Percentiles rank a stretch among this genome's conserved stretches.
These are phyloP conservation scores for Scrobipalpa costella DNA, from an alignment of 2,888 invertebrate genomes.

Conservation along the genomic window DNA sequence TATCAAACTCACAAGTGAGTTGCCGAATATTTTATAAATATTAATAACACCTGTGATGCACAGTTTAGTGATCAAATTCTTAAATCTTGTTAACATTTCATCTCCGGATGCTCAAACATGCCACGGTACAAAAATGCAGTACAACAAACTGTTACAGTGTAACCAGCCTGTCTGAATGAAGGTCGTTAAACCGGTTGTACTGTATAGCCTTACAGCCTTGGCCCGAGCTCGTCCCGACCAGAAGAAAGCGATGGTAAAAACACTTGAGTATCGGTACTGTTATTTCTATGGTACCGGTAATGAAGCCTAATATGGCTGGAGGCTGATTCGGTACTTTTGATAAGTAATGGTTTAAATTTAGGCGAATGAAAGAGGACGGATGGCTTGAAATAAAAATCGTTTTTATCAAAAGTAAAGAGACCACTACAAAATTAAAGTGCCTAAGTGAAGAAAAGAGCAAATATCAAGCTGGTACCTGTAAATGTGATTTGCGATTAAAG, in stretches of 20 bases:
- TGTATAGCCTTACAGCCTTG: not conserved
- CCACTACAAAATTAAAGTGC: no score
- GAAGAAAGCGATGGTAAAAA: slow-evolving; percentile 14
- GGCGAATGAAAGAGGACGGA: no score
- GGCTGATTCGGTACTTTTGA: not conserved
- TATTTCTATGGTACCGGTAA: slow-evolving; percentile 7
- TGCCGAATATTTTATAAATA: no score
- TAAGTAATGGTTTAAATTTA: no score
- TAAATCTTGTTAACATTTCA: not conserved
- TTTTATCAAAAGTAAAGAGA: no score
- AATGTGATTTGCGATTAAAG: no score
- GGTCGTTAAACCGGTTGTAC: slow-evolving; percentile 5
- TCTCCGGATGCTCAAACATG: not conserved
- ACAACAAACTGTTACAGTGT: slow-evolving; percentile 11
- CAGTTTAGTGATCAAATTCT: no score
- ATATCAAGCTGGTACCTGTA: no score
- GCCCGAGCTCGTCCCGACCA: slow-evolving; percentile 12
- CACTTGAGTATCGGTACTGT: slow-evolving; percentile 10
- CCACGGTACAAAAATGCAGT: not conserved
- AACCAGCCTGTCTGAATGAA: slow-evolving; percentile 6
- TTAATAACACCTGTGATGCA: no score
- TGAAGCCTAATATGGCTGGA: not conserved
- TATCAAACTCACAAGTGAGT: no score
- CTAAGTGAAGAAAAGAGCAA: no score
- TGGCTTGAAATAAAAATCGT: no score